Evolutionary conservation across 2,113 vertebrate species (phyloP), one percentile per base, ranked within the genome.

Genomic region (Dolichallabes microphthalmus): DNA sequence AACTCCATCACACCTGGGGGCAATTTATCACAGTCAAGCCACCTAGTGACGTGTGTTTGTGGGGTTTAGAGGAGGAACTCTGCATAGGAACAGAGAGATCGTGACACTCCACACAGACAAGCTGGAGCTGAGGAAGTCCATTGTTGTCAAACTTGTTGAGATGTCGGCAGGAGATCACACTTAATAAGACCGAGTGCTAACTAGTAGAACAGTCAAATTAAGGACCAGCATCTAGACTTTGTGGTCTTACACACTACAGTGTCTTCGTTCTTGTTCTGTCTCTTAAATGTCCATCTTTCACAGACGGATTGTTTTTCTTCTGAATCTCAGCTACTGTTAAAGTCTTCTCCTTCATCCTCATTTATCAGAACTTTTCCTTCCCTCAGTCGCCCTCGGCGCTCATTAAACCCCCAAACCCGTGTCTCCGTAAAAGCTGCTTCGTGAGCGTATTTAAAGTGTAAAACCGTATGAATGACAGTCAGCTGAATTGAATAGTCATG

Each of bases 311-410:
- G 3, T 71, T 71, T 71, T 32, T n/a, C 19, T 71, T 30, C 35
- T 20, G 5, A 45, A 50, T 50, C 71, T 74, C 71, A 74, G 71
- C 39, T 50, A 2, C 39, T 50, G 39, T 50, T 39, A 50, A 25
- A 50, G 39, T 74, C 50, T 52, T 52, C 39, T 74, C 71, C 39
- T 27, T 77, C n/a, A 10, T 77, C 74, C 74, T 55, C n/a, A 77
- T 57, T 30, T 77, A 77, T 52, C 25, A 55, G 52, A 13, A 55
- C 2, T 32, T 2, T 12, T 32, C 74, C 25, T 77, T 55, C 74
- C 74, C 74, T 77, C 52, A 17, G 52, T 20, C 9, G 50, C 74
- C 74, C 74, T 77, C 52, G 3, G 52, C 74, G 52, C 27, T 77
- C 74, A 77, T 77, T 77, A 77, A 55, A 20, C 52, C 12, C 14